Evolutionary conservation across 2,113 vertebrate species (phyloP), one percentile per base, ranked within the genome.

Genomic region (Aramus guarauna): DNA sequence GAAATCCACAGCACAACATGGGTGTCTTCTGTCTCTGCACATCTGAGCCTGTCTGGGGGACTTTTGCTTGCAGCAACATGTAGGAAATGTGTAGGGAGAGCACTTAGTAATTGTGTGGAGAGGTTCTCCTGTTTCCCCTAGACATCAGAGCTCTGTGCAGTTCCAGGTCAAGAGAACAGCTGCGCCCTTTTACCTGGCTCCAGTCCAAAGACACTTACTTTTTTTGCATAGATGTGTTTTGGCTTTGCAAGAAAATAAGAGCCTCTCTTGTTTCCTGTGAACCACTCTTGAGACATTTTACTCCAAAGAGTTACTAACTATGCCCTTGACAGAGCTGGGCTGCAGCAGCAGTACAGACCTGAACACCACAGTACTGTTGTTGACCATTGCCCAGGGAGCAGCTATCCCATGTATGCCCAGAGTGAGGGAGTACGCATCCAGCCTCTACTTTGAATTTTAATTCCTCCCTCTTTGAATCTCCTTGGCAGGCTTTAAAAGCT

Each of bases 401-500:
- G 27, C 53, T 47, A 1, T 47, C 39, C n/a, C 6, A 0, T 5
- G 16, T 52, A 11, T 43, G 9, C 55, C 74, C 41, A 34, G 68
- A 45, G 6, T 24, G 18, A 69, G 29, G 45, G 55, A 24, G 22
- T 30, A 5, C 53, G 55, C 34, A 52, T 41, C 30, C 48, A 92
- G 29, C 56, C 30, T 58, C 53, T 94, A 66, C 69, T 59, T 45
- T 69, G 16, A n/a, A 37, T 77, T 85, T 55, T 59, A 41, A 73
- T 43, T 85, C 24, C 23, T 91, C 23, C 17, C 50, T 58, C 77
- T 94, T 30, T 73, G 64, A 41, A 89, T 75, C 69, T 92, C 39
- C 55, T 26, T 75, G 84, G 9, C 96, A 99, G 99, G 99, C 97
- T 98, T 99, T 86, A 99, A 99, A 97, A 99, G 99, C 59, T 98